Evolutionary conservation across 2,888 invertebrate genomes (phyloP).

Genomic region (Anaspis maculata): DNA sequence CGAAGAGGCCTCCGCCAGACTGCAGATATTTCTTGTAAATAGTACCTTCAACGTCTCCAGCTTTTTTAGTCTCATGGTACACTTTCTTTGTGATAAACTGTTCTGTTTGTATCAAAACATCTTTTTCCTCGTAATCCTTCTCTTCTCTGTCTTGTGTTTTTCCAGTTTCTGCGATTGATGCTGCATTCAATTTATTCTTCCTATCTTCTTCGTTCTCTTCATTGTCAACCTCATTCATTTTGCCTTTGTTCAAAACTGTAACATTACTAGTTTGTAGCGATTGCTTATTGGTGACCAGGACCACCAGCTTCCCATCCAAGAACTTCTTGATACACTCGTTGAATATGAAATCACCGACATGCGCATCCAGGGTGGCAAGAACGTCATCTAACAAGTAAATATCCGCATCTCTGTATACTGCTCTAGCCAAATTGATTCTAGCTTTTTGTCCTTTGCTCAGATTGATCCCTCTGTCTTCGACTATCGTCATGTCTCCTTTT

Average conservation of each 20-base stretch:
- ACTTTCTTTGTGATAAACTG: constrained; percentile 9
- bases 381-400: constrained; percentile 70
- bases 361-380: constrained; percentile 66
- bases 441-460: no score
- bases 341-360: constrained; percentile 60
- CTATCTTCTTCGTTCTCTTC: no score
- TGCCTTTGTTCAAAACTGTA: constrained; percentile 36
- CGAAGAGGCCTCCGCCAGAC: constrained; percentile 17
- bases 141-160: no score
- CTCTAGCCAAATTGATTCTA: no score
- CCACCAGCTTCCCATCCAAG: constrained; percentile 47
- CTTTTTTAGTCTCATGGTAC: no score
- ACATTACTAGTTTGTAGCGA: constrained; percentile 43
- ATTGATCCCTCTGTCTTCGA: constrained; percentile 68
- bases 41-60: constrained; percentile 11
- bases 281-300: constrained; percentile 40
- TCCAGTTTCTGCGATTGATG: constrained; percentile 27
- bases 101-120: not conserved
- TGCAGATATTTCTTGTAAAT: constrained; percentile 18
- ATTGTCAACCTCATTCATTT: no score
- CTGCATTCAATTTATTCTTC: no score
- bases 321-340: no score
- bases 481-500: constrained; percentile 61
- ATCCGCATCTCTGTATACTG: no score
- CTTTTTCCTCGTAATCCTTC: constrained; percentile 2